Evolutionary conservation across 2,113 vertebrate genomes (phyloP).

Genomic region (Dromas ardeola): DNA sequence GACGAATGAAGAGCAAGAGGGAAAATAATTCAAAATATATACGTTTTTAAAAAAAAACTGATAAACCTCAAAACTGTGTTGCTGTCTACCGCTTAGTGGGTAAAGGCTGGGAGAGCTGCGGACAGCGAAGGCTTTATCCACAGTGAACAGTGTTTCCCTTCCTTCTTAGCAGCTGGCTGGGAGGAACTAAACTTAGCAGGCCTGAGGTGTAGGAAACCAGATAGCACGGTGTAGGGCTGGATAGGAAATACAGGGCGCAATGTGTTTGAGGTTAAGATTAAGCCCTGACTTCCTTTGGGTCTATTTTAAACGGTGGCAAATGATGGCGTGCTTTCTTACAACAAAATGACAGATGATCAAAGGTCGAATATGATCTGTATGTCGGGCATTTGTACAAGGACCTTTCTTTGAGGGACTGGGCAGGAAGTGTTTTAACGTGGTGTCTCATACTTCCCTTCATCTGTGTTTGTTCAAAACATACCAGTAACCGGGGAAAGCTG

Average conservation of each 20-base stretch:
- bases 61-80: neutral
- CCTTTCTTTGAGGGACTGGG: constrained; percentile 46
- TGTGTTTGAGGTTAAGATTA: constrained; percentile 82
- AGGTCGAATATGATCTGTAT: constrained; percentile 66
- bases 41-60: neutral
- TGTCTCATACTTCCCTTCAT: constrained; percentile 57
- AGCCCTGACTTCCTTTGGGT: constrained; percentile 78
- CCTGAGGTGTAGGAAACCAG: constrained; percentile 81
- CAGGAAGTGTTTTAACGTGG: constrained; percentile 49
- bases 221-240: constrained; percentile 73
- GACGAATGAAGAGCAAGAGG: neutral
- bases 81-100: neutral
- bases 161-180: constrained; percentile 76
- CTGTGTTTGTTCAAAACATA: constrained; percentile 62
- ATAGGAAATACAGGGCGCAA: constrained; percentile 82
- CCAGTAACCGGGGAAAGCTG: constrained; percentile 37
- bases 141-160: constrained; percentile 29
- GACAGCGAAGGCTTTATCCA: constrained; percentile 23
- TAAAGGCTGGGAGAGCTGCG: neutral
- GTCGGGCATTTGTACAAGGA: constrained; percentile 65
- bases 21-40: neutral
- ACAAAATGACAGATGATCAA: constrained; percentile 79
- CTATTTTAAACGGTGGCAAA: constrained; percentile 80
- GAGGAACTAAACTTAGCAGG: constrained; percentile 80
- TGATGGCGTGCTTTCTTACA: constrained; percentile 75